phyloP scores from a whole-genome alignment of 2,113 vertebrate genomes.

The Corvus moneduloides region DNA sequence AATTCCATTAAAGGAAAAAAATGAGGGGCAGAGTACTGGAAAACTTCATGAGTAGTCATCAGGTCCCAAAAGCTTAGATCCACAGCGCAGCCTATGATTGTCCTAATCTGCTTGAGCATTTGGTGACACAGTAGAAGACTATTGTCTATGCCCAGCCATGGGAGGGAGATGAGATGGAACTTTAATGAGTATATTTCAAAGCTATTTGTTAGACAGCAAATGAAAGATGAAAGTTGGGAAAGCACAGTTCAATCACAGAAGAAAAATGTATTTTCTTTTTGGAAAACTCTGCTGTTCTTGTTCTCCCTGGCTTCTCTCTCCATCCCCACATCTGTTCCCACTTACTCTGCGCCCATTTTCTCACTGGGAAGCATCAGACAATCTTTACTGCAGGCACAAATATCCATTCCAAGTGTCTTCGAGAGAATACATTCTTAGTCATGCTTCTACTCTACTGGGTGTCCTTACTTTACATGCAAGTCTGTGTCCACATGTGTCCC shows the following conservation, averaged over 20 bases:
- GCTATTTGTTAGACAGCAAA: conserved; percentile 54
- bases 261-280: conserved; percentile 32
- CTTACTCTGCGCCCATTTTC: conserved; percentile 42
- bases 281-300: neutral
- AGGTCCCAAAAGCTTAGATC: neutral
- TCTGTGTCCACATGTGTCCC: neutral
- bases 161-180: conserved; percentile 20
- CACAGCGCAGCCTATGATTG: neutral
- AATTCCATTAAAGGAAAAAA: neutral
- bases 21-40: conserved; percentile 1
- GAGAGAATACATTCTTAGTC: conserved; percentile 35
- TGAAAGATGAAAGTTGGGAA: conserved; percentile 57
- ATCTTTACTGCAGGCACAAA: conserved; percentile 43
- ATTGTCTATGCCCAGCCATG: neutral
- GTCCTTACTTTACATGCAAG: conserved; percentile 7
- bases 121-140: conserved; percentile 23
- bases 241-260: conserved; percentile 37
- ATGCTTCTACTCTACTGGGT: conserved; percentile 4
- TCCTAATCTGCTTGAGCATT: neutral
- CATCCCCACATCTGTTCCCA: conserved; percentile 46
- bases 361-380: conserved; percentile 39
- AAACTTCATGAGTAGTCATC: conserved; percentile 37
- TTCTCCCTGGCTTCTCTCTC: conserved; percentile 7
- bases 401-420: conserved; percentile 1
- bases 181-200: conserved; percentile 33